Percentiles rank a stretch among this genome's conserved stretches.
phyloP scores from a whole-genome alignment of 2,797 vertebrate genomes.

The Anniella stebbinsi region DNA sequence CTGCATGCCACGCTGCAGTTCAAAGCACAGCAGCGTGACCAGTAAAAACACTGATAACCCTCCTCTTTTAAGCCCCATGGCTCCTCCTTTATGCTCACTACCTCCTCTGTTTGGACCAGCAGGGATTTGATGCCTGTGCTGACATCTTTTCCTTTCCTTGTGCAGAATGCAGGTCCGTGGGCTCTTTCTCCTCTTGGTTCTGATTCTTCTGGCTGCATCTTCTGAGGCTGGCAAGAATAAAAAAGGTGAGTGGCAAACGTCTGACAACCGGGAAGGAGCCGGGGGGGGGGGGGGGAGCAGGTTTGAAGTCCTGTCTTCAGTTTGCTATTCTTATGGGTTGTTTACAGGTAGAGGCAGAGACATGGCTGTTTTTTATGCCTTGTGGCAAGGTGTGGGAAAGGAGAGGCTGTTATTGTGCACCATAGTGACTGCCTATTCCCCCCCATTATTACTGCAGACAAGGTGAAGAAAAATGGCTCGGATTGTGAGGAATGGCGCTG shows the following conservation, averaged over 20 bases:
- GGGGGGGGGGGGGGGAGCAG: neutral
- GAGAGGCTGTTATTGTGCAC: neutral
- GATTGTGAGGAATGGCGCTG: conserved; percentile 89
- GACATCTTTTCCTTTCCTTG: conserved; percentile 42
- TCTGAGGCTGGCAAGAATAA: conserved; percentile 86
- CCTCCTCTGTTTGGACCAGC: rapidly evolving
- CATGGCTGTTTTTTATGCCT: neutral
- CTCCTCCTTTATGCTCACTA: rapidly evolving
- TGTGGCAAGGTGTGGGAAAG: rapidly evolving
- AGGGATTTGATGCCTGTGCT: neutral
- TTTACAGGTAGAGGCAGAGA: neutral
- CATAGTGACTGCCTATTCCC: neutral
- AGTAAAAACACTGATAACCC: neutral
- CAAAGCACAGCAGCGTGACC: neutral
- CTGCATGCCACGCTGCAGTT: neutral
- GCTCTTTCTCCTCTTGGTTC: conserved; percentile 81
- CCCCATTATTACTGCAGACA: conserved; percentile 76
- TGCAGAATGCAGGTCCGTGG: conserved; percentile 86
- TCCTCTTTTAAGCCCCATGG: rapidly evolving
- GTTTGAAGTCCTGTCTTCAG: neutral
- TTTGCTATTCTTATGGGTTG: neutral
- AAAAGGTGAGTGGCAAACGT: conserved; percentile 79
- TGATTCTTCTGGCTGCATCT: conserved; percentile 82
- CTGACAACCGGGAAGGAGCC: no score
- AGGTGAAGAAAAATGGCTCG: conserved; percentile 79